A percentile compares a stretch with the other conserved stretches of the same genome.
phyloP scores from a whole-genome alignment of 2,888 invertebrate genomes.

The Melieria picta region DNA sequence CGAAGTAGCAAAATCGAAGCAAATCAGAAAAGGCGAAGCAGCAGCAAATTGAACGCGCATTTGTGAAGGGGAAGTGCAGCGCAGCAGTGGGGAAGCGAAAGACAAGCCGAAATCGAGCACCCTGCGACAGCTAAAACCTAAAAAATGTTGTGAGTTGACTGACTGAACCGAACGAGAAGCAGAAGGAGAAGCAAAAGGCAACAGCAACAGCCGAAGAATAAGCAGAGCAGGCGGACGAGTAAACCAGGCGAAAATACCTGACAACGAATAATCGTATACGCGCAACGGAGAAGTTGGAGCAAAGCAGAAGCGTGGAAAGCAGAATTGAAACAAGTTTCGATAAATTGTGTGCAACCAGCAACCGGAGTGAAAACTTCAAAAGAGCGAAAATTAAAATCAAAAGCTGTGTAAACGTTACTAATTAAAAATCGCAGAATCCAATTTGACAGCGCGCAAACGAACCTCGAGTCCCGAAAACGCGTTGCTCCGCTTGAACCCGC shows the following conservation, averaged over 20 bases:
- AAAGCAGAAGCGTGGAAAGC: constrained; percentile 4
- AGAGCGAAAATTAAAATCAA: neutral
- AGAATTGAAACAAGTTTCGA: constrained; percentile 21
- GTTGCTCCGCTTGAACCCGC: too few relatives aligned
- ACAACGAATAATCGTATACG: constrained; percentile 23
- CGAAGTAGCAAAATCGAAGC: too few relatives aligned
- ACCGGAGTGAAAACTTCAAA: neutral
- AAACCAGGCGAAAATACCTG: constrained; percentile 17
- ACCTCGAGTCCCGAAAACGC: too few relatives aligned
- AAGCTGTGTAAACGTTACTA: too few relatives aligned
- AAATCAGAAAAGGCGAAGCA: too few relatives aligned
- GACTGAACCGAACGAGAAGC: constrained; percentile 23
- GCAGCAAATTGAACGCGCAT: too few relatives aligned
- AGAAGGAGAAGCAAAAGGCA: constrained; percentile 37
- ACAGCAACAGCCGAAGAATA: constrained; percentile 40
- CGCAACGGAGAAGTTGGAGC: constrained; percentile 13
- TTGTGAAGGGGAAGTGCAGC: too few relatives aligned
- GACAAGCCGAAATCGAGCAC: neutral
- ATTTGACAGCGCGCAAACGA: too few relatives aligned
- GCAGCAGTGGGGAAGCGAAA: neutral
- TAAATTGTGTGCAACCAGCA: too few relatives aligned
- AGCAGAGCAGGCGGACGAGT: constrained; percentile 43
- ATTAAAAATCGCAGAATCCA: too few relatives aligned
- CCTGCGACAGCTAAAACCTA: constrained; percentile 8
- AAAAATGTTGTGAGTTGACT: constrained; percentile 32